These are phyloP conservation scores for Mimumesa dahlbomi DNA, from an alignment of 2,888 invertebrate species.

Conservation along the genomic window DNA sequence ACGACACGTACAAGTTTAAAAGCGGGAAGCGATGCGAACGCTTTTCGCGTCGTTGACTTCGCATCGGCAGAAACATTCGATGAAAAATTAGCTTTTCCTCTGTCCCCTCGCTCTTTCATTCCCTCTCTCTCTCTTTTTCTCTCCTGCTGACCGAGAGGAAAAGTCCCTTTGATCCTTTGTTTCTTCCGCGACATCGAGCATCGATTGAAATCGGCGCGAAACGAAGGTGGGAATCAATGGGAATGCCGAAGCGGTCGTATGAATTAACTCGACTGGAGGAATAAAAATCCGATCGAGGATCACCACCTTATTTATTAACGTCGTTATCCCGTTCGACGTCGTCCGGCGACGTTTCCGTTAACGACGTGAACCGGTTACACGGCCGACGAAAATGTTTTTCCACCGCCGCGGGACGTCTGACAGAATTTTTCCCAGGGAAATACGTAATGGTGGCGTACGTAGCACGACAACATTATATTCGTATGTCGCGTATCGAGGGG, in stretches of 20 bases:
- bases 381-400: too few species aligned
- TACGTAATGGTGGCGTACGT: not conserved
- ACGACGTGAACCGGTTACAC: too few species aligned
- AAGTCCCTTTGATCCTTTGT: conserved; percentile 30
- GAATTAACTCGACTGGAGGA: conserved; percentile 26
- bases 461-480: conserved; percentile 31
- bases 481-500: conserved; percentile 34
- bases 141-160: not conserved
- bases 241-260: not conserved
- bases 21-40: not conserved
- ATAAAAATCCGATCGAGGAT: conserved; percentile 1
- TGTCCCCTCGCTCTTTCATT: too few species aligned
- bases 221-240: conserved; percentile 23
- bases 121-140: not conserved
- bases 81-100: conserved; percentile 18
- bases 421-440: not conserved
- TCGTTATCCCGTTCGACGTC: too few species aligned
- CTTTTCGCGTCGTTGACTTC: not conserved
- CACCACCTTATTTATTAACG: too few species aligned
- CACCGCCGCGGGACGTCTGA: conserved; percentile 7
- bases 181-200: conserved; percentile 32
- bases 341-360: too few species aligned
- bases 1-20: conserved; percentile 13
- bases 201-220: conserved; percentile 35
- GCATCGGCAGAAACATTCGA: conserved; percentile 1